These are phyloP conservation scores for Tragelaphus buxtoni DNA, from an alignment of 2,113 vertebrate genomes.

Conservation along the genomic window DNA sequence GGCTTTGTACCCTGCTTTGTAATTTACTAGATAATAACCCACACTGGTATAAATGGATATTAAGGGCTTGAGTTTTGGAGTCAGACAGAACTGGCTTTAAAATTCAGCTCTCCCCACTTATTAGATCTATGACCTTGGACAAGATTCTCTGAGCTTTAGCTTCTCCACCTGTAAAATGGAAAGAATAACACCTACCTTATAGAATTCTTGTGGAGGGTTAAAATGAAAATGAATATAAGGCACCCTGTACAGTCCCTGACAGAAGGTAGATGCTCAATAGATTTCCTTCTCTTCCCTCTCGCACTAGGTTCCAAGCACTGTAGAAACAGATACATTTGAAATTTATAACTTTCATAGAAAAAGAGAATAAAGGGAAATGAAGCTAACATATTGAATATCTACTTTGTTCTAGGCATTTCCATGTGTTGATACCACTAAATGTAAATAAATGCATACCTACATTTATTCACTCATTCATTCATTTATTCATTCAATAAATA, in stretches of 20 bases:
- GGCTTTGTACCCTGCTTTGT: neutral
- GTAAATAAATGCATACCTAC: neutral
- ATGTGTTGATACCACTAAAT: neutral
- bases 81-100: neutral
- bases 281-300: neutral
- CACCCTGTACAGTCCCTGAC: neutral
- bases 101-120: neutral
- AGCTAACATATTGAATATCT: neutral
- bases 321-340: constrained; percentile 1
- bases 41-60: neutral
- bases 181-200: neutral
- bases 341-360: neutral
- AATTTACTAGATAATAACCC: neutral
- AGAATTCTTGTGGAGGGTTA: neutral
- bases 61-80: neutral
- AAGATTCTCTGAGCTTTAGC: neutral
- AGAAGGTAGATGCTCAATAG: neutral
- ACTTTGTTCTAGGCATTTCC: neutral
- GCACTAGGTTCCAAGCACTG: neutral
- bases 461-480: neutral
- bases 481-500: neutral
- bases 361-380: neutral
- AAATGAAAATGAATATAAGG: neutral
- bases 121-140: neutral
- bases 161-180: neutral